Evolutionary conservation across 2,113 vertebrate species (phyloP), one percentile per base, ranked within the genome.

Genomic region (Xerus inauris): DNA sequence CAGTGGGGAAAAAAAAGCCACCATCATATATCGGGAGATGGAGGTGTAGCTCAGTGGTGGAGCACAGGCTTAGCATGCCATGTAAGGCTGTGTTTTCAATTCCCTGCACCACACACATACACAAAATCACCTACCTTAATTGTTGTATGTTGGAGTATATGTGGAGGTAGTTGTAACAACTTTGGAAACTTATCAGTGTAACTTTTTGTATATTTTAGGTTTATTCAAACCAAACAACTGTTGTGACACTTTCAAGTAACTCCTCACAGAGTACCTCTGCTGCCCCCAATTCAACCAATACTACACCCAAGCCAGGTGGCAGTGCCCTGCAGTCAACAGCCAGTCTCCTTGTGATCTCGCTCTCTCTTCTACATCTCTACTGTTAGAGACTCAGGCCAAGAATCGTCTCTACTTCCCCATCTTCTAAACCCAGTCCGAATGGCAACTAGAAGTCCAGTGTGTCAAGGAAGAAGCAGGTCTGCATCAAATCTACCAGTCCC

Each of bases 281-380:
- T 87, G 38, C 77, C 81, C 94, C 97, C 49, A 98, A 90, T 97
- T 93, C 98, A 96, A 98, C 98, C 89, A 98, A 83, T 97, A 94
- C 97, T 94, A 98, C 97, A 86, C n/a, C 95, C 94, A 98, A 89
- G 24, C 97, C 94, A 85, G 97, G 90, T 86, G 98, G 97, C 75
- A 98, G 91, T 87, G 94, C 95, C 40, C 98, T 99, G 98, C 98
- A 98, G 42, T 98, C 98, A 51, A 87, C 98, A 83, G 97, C 98
- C 62, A 97, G 98, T 49, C 96, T 99, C 87, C 64, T 99, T 51
- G n/a, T 98, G 84, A 75, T 99, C 88, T 98, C 96, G 0, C 38
- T 99, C 96, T 99, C 98, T 96, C 97, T 99, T 77, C 97, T 99
- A 67, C 98, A 98, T 92, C 96, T 99, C 97, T 99, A 98, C 98